Base-by-base conservation (phyloP, 1,140 invertebrate species). In the Aradophagus sp. region DNA sequence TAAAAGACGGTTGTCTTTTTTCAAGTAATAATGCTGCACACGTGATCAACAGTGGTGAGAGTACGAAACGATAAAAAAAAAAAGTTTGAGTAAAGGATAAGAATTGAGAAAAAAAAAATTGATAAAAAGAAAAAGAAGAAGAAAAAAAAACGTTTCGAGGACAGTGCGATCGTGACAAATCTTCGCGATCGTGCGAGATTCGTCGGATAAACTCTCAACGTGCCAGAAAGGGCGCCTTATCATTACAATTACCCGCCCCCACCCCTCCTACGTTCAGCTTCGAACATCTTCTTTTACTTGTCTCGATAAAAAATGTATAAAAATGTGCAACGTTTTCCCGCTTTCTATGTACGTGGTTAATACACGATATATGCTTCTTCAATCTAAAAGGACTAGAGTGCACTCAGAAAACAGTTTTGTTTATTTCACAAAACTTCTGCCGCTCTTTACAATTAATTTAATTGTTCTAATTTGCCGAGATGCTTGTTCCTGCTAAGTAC, bases 361-460 rank as follows among this genome's bases (percentile, higher is more conserved):
- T 69, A 56, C 71, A 69, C 71, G 61, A 66, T 73, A 69, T 66
- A 74, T 74, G 72, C 50, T 74, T 52, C 72, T 74, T 74, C 65
- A 74, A 66, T 69, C 61, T 74, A 69, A 74, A 63, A 74, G 72
- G 72, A 74, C 72, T 74, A 74, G 72, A 74, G 72, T 66, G 72
- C 72, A 74, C 72, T 74, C 65, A 66, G 72, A 62, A 73, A 68
- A 69, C 72, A 69, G 66, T 69, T 74, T 69, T 69, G 59, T 58
- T 61, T 58, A 66, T 62, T 73, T 56, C 36, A 66, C 39, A 8
- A 61, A 44, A 56, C 35, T 48, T 17, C 39, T 35, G 11, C 32
- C 14, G 20, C 36, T 36, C 13, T 62, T 65, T 66, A 56, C 56
- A 61, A 66, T 65, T 65, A 55, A 65, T 63, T 4, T 53, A 36